phyloP scores from a whole-genome alignment of 2,113 vertebrate species.

The Calypte anna region DNA sequence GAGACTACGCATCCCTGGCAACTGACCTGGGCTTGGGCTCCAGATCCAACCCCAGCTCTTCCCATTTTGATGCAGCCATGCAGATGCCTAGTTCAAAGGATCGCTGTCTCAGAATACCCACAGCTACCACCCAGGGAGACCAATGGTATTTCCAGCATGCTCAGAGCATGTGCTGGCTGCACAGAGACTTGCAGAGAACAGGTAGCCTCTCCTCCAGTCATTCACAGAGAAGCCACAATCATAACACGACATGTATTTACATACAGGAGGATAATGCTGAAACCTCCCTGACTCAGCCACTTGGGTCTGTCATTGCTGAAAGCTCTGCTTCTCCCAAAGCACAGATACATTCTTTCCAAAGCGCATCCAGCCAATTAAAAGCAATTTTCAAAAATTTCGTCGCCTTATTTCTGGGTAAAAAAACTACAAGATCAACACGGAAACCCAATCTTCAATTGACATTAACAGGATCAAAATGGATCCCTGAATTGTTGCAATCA shows the following conservation, averaged over 20 bases:
- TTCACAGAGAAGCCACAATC: background rate
- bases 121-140: background rate
- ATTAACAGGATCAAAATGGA: background rate
- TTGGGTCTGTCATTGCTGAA: background rate
- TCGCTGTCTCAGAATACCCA: fast-evolving
- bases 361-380: background rate
- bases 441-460: background rate
- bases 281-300: background rate
- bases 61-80: background rate
- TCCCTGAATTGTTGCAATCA: background rate
- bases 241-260: fast-evolving
- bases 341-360: background rate
- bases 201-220: background rate
- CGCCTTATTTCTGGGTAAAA: background rate
- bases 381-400: background rate
- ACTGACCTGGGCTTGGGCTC: background rate
- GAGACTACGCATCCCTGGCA: fast-evolving
- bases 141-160: background rate
- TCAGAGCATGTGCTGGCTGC: background rate
- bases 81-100: background rate
- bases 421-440: background rate
- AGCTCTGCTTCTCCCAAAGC: background rate
- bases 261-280: background rate
- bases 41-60: background rate
- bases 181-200: background rate